A percentile compares a stretch with the other conserved stretches of the same genome.
These are phyloP conservation scores for Lymantria dispar DNA, from an alignment of 2,888 invertebrate species.

Conservation along the genomic window DNA sequence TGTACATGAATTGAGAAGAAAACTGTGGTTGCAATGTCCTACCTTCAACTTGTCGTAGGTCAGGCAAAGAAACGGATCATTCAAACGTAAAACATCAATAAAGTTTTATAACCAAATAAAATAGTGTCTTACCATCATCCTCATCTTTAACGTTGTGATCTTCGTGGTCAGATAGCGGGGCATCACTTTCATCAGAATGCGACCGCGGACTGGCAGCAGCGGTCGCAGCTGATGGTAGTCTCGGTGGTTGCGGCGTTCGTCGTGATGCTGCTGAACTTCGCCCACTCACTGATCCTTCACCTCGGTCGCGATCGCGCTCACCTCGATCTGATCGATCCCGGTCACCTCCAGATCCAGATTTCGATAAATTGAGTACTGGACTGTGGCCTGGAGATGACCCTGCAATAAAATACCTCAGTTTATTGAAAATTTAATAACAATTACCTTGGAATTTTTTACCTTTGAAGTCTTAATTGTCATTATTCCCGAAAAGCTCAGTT, in stretches of 20 bases:
- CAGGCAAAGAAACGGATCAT: neutral
- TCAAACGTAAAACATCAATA: too few species aligned
- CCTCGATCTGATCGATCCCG: slow-evolving; percentile 84
- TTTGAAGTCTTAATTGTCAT: too few species aligned
- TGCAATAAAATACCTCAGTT: slow-evolving; percentile 43
- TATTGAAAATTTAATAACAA: too few species aligned
- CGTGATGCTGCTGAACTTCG: slow-evolving; percentile 82
- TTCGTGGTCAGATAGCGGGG: slow-evolving; percentile 93
- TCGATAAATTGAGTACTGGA: slow-evolving; percentile 95
- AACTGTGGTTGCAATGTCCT: too few species aligned
- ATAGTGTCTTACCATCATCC: slow-evolving; percentile 84
- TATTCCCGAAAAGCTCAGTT: too few species aligned
- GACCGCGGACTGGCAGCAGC: slow-evolving; percentile 86
- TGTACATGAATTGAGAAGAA: too few species aligned
- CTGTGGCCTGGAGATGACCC: slow-evolving; percentile 95
- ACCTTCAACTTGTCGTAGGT: neutral
- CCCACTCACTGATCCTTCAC: slow-evolving; percentile 77
- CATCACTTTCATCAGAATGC: slow-evolving; percentile 91
- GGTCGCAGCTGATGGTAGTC: slow-evolving; percentile 77
- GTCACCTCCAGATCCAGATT: slow-evolving; percentile 90
- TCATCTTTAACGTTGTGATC: slow-evolving; percentile 93
- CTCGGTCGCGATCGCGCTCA: slow-evolving; percentile 83
- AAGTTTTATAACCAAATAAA: too few species aligned
- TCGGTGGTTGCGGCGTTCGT: slow-evolving; percentile 83
- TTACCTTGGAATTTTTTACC: too few species aligned